Base-by-base conservation (phyloP, 2,888 invertebrate species). In the Plutella xylostella region DNA sequence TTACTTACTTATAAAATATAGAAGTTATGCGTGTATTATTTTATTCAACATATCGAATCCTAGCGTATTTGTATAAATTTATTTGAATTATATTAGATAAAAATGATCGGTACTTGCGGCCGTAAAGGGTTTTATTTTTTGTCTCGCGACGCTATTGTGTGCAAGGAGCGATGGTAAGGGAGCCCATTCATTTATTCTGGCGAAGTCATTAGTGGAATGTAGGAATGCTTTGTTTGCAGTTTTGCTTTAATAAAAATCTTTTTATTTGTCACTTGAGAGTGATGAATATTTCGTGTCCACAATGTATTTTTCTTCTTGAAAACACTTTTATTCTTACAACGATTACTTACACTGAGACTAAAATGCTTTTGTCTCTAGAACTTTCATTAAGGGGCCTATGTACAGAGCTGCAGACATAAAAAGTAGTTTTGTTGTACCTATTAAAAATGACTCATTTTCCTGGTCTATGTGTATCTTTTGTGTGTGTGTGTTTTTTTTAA, bases 171-270 rank as follows among this genome's bases (percentile, higher is more conserved):
- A 12, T 19, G 19, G 33, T 42, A 31, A 12, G 39, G 39, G 39
- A 39, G 9, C 4, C 25, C 22, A 9, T 22, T 39, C 39, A 39
- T 39, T 39, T 39, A 39, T 39, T 7, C 28, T 11, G 4, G 22
- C 22, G 39, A 39, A 56, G 59, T 69, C 68, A 68, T 72, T 72
- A 71, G 69, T 65, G 62, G 61, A 62, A 60, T 61, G 62, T 57
- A 64, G 53, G 61, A 63, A 51, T 57, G 60, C 60, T 66, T 63
- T 65, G 61, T 68, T 61, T 62, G 56, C 56, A 57, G 50, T 59
- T 55, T 57, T 55, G 39, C 58, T 60, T 55, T 56, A 55, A 58
- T 62, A 61, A 64, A 59, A 61, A 56, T 51, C 53, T 54, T 60
- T 60, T 61, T 58, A 51, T 57, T 56, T 48, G 48, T 46, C 39